Conservation (phyloP, 2,888 invertebrate genomes). For the Anthophora plumipes region DNA sequence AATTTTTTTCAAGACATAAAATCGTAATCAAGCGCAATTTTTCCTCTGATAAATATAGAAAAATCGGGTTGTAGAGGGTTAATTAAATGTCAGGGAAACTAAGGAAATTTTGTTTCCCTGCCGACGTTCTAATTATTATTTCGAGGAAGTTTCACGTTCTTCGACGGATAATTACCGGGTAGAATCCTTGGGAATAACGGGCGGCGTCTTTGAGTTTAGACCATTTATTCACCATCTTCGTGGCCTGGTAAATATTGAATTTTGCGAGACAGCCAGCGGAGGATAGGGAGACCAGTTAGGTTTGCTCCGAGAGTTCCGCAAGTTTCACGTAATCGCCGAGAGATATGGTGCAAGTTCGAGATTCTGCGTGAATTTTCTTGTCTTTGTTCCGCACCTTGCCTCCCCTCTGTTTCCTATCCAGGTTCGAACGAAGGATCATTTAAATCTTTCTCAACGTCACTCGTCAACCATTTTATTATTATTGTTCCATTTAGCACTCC, state of each 20-base stretch:
- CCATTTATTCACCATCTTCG: conserved; percentile 43
- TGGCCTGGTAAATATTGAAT: conserved; percentile 48
- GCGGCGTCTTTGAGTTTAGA: background rate
- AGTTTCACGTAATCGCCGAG: conserved; percentile 16
- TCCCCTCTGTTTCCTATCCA: background rate
- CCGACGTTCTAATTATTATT: background rate
- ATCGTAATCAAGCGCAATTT: too few relatives aligned
- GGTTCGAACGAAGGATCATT: background rate
- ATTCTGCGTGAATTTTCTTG: background rate
- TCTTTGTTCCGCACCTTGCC: background rate
- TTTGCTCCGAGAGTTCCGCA: conserved; percentile 2
- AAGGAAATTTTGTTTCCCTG: too few relatives aligned
- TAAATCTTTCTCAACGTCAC: background rate
- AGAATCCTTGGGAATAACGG: background rate
- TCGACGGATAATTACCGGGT: background rate
- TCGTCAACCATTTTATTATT: background rate
- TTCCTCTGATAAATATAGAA: too few relatives aligned
- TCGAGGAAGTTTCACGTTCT: background rate
- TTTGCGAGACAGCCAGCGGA: conserved; percentile 17
- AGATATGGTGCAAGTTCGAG: conserved; percentile 3
- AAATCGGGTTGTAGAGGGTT: too few relatives aligned
- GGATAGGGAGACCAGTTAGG: conserved; percentile 8
- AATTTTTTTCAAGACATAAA: too few relatives aligned
- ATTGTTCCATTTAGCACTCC: background rate
- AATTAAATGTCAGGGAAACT: too few relatives aligned